Conservation (phyloP, 2,113 vertebrate species). For the Paralichthys olivaceus region DNA sequence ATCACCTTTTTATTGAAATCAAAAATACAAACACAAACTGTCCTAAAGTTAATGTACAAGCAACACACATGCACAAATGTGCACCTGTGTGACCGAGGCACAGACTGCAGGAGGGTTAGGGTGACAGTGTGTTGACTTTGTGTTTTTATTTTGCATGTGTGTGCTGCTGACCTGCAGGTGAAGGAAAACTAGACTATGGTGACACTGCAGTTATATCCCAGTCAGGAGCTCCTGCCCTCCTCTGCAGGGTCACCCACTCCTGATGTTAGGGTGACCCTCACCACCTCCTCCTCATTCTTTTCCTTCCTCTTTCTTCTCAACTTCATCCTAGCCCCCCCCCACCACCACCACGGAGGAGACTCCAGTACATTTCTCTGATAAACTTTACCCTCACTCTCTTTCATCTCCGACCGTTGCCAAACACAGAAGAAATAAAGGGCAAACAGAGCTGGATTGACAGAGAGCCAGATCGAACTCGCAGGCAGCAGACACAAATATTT, state of each 20-base stretch:
- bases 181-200: constrained; percentile 13
- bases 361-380: constrained; percentile 33
- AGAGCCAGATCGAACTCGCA: constrained; percentile 49
- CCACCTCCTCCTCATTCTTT: neutral
- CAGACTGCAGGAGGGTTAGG: neutral
- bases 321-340: neutral
- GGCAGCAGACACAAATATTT: constrained; percentile 62
- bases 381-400: constrained; percentile 54
- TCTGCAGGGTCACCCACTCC: constrained; percentile 14
- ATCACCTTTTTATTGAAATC: too few species aligned
- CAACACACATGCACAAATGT: too few species aligned
- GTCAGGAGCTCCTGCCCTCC: constrained; percentile 57
- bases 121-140: constrained; percentile 11
- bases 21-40: too few species aligned
- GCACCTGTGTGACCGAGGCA: too few species aligned
- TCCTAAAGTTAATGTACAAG: too few species aligned
- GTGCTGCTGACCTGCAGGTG: constrained; percentile 57
- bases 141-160: neutral
- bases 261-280: constrained; percentile 61
- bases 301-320: neutral
- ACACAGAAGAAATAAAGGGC: constrained; percentile 54
- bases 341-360: neutral
- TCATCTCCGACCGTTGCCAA: constrained; percentile 53
- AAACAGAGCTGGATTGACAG: constrained; percentile 56
- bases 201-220: constrained; percentile 24